A percentile compares a stretch with the other conserved stretches of the same genome.
phyloP scores from a whole-genome alignment of 2,113 vertebrate species.

The Gallinago media region DNA sequence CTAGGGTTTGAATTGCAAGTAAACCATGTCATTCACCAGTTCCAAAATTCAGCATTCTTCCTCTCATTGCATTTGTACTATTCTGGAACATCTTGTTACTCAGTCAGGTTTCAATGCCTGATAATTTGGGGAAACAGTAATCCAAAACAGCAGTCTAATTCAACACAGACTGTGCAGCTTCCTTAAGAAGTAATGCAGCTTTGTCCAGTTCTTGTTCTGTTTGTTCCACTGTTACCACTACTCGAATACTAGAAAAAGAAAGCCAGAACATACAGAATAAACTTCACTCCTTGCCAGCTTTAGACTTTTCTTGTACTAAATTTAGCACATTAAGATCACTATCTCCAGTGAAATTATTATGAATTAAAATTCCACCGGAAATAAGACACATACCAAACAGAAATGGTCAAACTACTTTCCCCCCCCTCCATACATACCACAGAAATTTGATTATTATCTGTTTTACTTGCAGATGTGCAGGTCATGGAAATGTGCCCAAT shows the following conservation, averaged over 20 bases:
- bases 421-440: too few species aligned
- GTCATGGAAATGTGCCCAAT: not conserved
- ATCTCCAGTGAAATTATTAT: not conserved
- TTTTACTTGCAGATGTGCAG: not conserved
- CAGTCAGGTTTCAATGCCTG: not conserved
- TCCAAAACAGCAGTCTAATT: slow-evolving; percentile 51
- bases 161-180: slow-evolving; percentile 81
- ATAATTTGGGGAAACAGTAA: not conserved
- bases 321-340: not conserved
- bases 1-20: slow-evolving; percentile 11
- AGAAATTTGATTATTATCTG: not conserved
- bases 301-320: not conserved
- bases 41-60: not conserved
- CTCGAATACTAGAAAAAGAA: slow-evolving; percentile 84
- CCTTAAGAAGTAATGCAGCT: slow-evolving; percentile 84
- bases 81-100: not conserved
- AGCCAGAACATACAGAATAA: not conserved
- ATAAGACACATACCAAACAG: not conserved
- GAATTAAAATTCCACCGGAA: not conserved
- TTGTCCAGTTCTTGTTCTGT: slow-evolving; percentile 88
- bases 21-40: not conserved
- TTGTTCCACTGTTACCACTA: slow-evolving; percentile 91
- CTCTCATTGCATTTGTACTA: not conserved
- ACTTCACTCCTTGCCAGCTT: not conserved
- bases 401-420: not conserved